Evolutionary conservation across 2,888 invertebrate genomes (phyloP), one percentile per base, ranked within the genome.

Genomic region (Anaspis maculata): DNA sequence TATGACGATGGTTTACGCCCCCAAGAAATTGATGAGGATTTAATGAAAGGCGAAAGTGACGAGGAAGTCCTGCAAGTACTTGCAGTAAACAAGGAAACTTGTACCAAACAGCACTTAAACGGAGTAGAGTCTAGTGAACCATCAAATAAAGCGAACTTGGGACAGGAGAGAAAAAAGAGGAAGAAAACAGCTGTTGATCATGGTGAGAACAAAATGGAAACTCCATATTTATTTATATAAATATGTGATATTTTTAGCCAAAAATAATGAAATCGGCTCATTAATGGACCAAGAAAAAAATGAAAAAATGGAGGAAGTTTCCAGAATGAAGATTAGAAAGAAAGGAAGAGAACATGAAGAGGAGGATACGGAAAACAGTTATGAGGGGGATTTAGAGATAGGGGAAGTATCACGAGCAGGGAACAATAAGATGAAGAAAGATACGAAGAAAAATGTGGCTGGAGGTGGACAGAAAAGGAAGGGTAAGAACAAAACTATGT

Each of bases 111-210:
- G 4, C 27, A 10, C 25, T 10, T 25, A 12, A 25, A 25, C 10
- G 10, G 15, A 11, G 27, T 13, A 13, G 14, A 27, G 27, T 27
- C 14, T 15, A 27, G 15, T 14, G n/a, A 10, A 11, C 27, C 13
- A 15, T 10, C 13, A 27, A 15, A 15, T 19, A 10, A 7, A 28
- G 28, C 10, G 7, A 21, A 28, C 10, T 28, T 28, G 16, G 7
- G 16, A 12, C n/a, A 15, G 10, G 16, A 28, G 4, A 28, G 28
- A 15, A 7, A 15, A 15, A 28, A 10, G 13, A 14, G 15, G 16
- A 28, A 9, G 3, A 28, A 28, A 28, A 28, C 7, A n/a, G 15
- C 12, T 28, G n/a, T 28, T 15, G 28, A 28, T 9, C n/a, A 28
- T 21, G 15, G 16, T 11, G 16, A 13, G 9, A 28, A 28, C 5